Evolutionary conservation across 2,888 invertebrate species (phyloP).

Genomic region (Desoria tigrina): DNA sequence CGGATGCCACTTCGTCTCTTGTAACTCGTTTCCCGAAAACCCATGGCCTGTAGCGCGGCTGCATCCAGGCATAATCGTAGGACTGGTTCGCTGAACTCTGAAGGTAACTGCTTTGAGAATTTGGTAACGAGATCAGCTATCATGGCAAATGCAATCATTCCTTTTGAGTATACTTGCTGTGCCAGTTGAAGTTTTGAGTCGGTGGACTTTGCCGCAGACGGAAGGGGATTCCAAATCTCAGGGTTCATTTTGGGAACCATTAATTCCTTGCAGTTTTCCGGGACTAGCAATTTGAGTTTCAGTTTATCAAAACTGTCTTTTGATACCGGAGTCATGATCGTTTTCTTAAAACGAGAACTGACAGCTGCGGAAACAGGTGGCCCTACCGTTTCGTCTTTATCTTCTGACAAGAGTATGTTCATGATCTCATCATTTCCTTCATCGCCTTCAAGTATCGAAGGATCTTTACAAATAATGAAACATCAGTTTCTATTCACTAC

Average conservation of each 20-base stretch:
- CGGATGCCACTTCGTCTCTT: conserved; percentile 6
- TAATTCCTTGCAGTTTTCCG: conserved; percentile 11
- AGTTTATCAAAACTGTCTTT: conserved; percentile 15
- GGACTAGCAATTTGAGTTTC: conserved; percentile 1
- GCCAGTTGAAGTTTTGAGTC: conserved; percentile 6
- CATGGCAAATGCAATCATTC: background rate
- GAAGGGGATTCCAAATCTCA: conserved; percentile 19
- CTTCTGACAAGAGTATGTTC: too few species aligned
- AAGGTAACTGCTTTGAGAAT: background rate
- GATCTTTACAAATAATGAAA: too few species aligned
- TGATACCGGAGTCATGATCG: background rate
- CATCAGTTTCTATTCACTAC: too few species aligned
- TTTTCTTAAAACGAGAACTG: background rate
- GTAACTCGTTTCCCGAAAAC: background rate
- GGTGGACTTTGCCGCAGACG: background rate
- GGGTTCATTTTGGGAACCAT: conserved; percentile 20
- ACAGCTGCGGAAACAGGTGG: background rate
- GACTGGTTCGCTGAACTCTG: background rate
- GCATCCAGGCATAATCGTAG: background rate
- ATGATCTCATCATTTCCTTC: too few species aligned
- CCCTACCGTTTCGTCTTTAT: background rate
- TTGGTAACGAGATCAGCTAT: background rate
- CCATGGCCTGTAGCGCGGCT: background rate
- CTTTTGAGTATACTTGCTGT: background rate
- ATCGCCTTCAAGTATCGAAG: too few species aligned